A percentile compares a stretch with the other conserved stretches of the same genome.
phyloP scores from a whole-genome alignment of 2,888 invertebrate species.

The Lasius fuliginosus region DNA sequence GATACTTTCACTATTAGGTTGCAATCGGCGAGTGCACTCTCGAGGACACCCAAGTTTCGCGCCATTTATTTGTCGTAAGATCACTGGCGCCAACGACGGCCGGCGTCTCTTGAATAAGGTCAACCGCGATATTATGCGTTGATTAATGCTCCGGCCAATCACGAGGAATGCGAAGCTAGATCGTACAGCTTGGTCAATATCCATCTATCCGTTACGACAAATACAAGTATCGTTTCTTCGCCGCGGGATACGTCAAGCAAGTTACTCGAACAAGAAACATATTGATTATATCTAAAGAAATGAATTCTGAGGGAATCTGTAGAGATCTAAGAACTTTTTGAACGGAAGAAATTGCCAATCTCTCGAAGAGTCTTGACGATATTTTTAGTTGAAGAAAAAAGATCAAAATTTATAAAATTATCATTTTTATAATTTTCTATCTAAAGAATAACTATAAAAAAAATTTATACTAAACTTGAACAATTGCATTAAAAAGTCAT shows the following conservation, averaged over 20 bases:
- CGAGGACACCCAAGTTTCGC: slow-evolving; percentile 51
- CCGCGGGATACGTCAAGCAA: neutral
- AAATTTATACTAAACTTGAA: neutral
- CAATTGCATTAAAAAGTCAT: neutral
- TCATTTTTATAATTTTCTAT: neutral
- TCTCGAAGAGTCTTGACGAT: neutral
- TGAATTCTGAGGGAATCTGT: neutral
- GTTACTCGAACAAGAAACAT: neutral
- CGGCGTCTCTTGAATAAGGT: slow-evolving; percentile 52
- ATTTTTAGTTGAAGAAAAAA: neutral
- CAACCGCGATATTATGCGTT: slow-evolving; percentile 39
- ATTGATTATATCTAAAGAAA: neutral
- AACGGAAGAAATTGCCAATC: neutral
- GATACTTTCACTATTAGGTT: slow-evolving; percentile 62
- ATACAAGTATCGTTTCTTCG: slow-evolving; percentile 10
- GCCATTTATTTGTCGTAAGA: slow-evolving; percentile 27
- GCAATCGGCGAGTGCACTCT: slow-evolving; percentile 44
- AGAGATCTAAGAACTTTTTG: neutral
- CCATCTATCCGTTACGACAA: neutral
- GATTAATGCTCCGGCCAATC: slow-evolving; percentile 36
- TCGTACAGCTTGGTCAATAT: neutral
- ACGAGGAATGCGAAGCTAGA: slow-evolving; percentile 38
- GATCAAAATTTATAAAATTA: neutral
- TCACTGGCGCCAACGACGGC: slow-evolving; percentile 55
- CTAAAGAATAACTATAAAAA: neutral